Conservation (phyloP, 2,888 invertebrate genomes). For the Conchocele bisecta region DNA sequence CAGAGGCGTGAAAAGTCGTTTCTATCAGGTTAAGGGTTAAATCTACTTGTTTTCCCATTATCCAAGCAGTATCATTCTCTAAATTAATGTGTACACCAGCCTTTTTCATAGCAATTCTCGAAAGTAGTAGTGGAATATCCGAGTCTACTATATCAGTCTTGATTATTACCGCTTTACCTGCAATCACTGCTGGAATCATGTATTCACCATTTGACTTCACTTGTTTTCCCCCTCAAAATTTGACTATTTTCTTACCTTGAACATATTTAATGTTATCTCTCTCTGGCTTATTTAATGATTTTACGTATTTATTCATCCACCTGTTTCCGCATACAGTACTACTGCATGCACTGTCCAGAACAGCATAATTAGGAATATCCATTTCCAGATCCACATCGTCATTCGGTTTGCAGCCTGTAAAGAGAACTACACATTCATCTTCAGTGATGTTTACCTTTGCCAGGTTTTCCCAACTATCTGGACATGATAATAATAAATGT, state of each 20-base stretch:
- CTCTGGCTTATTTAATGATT: slow-evolving; percentile 9
- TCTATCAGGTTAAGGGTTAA: too few species aligned
- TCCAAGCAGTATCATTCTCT: slow-evolving; percentile 18
- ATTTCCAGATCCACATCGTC: slow-evolving; percentile 33
- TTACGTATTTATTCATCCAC: slow-evolving; percentile 38
- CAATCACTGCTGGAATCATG: slow-evolving; percentile 23
- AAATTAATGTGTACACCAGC: slow-evolving; percentile 7
- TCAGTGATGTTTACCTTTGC: too few species aligned
- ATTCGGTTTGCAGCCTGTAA: slow-evolving; percentile 34
- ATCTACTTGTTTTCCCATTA: slow-evolving; percentile 18
- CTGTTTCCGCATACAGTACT: slow-evolving; percentile 53
- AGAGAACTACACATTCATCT: too few species aligned
- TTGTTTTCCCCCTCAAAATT: too few species aligned
- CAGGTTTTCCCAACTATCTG: too few species aligned
- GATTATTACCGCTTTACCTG: slow-evolving; percentile 24
- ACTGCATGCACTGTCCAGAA: slow-evolving; percentile 59
- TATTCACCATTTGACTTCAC: slow-evolving; percentile 27
- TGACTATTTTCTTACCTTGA: too few species aligned
- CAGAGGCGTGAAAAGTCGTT: too few species aligned
- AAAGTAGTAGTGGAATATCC: slow-evolving; percentile 33
- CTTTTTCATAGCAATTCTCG: too few species aligned
- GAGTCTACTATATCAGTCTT: slow-evolving; percentile 46
- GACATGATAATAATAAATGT: slow-evolving; percentile 33
- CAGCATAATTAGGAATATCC: slow-evolving; percentile 49
- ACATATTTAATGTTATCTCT: too few species aligned